These are phyloP conservation scores for Spinus olivaceus DNA, from an alignment of 2,797 vertebrate species.

Conservation along the genomic window DNA sequence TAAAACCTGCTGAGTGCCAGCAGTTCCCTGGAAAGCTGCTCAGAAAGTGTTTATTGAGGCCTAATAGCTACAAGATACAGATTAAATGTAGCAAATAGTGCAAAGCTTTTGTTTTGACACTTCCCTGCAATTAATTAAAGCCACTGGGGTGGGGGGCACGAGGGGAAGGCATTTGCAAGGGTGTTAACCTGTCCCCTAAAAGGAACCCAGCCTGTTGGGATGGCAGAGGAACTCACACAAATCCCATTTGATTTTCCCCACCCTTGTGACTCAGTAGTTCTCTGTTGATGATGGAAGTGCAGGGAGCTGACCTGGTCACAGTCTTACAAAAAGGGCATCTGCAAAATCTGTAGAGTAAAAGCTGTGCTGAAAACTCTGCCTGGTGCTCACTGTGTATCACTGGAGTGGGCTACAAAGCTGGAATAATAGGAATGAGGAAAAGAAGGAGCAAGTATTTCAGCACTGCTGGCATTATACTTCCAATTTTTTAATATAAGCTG, in stretches of 20 bases:
- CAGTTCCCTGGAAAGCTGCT: background rate
- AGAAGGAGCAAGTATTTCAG: background rate
- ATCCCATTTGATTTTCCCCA: background rate
- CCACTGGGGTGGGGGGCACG: fast-evolving
- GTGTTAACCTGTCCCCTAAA: background rate
- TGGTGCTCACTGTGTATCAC: background rate
- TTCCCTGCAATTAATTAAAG: background rate
- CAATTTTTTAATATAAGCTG: background rate
- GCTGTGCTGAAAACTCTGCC: background rate
- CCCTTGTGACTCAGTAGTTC: background rate
- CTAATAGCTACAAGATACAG: background rate
- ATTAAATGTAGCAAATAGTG: background rate
- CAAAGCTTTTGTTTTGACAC: background rate
- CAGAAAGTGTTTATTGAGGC: background rate
- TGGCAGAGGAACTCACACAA: background rate
- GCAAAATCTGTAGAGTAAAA: background rate
- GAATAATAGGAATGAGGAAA: background rate
- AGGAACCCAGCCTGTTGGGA: background rate
- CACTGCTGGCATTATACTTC: background rate
- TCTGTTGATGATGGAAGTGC: background rate
- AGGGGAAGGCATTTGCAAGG: background rate
- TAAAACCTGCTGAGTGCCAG: background rate
- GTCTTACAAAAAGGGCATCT: background rate
- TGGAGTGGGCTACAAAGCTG: background rate
- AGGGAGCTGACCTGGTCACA: background rate